Evolutionary conservation across 1,140 invertebrate species (phyloP), one percentile per base, ranked within the genome.

Genomic region (Cydia splendana): DNA sequence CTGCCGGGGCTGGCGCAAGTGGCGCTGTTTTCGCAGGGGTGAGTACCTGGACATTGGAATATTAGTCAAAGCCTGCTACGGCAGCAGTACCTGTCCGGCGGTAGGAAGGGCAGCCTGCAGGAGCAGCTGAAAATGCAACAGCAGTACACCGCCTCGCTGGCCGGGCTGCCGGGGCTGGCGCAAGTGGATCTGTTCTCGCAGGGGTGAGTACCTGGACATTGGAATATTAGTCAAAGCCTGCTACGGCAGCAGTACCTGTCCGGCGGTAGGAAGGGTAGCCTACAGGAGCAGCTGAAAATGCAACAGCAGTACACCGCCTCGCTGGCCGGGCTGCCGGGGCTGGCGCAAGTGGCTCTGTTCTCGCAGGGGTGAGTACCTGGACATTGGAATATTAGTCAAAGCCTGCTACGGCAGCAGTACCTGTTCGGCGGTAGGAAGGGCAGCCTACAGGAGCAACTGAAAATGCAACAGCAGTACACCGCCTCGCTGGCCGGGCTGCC

Each of bases 31-130:
- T 24, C 24, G 24, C 24, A 24, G 24, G 24, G 24, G 24, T 24
- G 24, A 24, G 24, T 24, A 24, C 24, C 24, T 24, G 24, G 24
- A 24, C 24, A 24, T 24, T 24, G 24, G 24, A 24, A 24, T 24
- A 24, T 24, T 24, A 24, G 0, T 24, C 93, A 94, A 82, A 93
- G 91, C 77, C 86, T 94, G 5, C 84, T 94, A 0, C 86, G 93
- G 0, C 93, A 94, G 80, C 93, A 94, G 76, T 94, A 94, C 74
- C 76, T 94, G n/a, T n/a, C n/a, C n/a, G n/a, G n/a, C n/a, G n/a
- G n/a, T n/a, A n/a, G n/a, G n/a, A n/a, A n/a, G n/a, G n/a, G n/a
- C n/a, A n/a, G n/a, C n/a, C n/a, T n/a, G n/a, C n/a, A n/a, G n/a
- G n/a, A n/a, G n/a, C n/a, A n/a, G n/a, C n/a, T n/a, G n/a, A n/a